Evolutionary conservation across 2,888 invertebrate genomes (phyloP), one percentile per base, ranked within the genome.

Genomic region (Pristionchus entomophagus): DNA sequence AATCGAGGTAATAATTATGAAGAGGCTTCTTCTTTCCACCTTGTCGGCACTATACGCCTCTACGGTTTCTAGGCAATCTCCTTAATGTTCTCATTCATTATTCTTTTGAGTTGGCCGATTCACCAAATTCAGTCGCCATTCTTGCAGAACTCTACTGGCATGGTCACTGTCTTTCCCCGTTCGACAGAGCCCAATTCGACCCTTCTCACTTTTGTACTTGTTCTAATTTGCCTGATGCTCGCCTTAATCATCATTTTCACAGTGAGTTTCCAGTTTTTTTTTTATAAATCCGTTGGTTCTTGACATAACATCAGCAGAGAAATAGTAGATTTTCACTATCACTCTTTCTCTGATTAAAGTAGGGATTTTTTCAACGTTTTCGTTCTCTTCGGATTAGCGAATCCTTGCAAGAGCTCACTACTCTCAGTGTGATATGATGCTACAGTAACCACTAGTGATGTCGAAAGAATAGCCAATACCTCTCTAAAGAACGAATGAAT

Each of bases 181-280:
- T n/a, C 78, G 5, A 19, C 78, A 6, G 51, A 26, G 12, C 29
- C 14, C 19, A 80, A 73, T 26, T 45, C 73, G 26, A 45, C 73
- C 14, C 41, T 80, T 26, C 82, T 84, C 49, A 65, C 83, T 19
- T 84, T 84, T 65, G 65, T 84, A 12, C 41, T 84, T 22, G 22
- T 84, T 32, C 62, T 84, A 41, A 65, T 84, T 32, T 51, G 53
- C 8, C 0, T 51, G 0, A 84, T 84, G 83, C 49, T 84, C 8
- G 65, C 29, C 0, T 19, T 84, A 62, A 84, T 84, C 65, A 29
- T 84, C n/a, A 22, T 84, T 1, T 84, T 84, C 83, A 84, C 83
- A 19, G 49, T 73, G 5, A 35, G 3, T 38, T 69, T 32, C 14
- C n/a, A 29, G 12, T 26, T 38, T 8, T 19, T 35, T 38, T 19